Evolutionary conservation across 2,888 invertebrate species (phyloP).

Genomic region (Microctonus brassicae): DNA sequence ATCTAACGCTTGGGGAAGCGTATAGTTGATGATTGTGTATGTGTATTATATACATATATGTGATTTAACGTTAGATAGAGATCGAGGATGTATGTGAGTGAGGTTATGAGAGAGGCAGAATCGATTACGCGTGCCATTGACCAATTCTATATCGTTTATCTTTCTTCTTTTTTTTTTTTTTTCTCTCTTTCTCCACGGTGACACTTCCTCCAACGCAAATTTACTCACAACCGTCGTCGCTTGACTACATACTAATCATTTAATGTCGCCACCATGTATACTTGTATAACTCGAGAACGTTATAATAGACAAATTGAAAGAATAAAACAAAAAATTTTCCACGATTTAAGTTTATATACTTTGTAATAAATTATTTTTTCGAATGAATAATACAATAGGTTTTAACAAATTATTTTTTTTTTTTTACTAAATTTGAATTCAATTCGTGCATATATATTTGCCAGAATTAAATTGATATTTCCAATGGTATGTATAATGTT

Average conservation of each 20-base stretch:
- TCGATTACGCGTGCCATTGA: constrained; percentile 57
- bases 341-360: background rate
- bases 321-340: background rate
- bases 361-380: background rate
- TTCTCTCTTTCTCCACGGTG: background rate
- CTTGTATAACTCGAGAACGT: background rate
- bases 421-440: too few relatives aligned
- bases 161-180: background rate
- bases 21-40: constrained; percentile 7
- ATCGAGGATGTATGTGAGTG: background rate
- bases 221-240: background rate
- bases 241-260: background rate
- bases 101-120: constrained; percentile 35
- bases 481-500: too few relatives aligned
- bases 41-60: constrained; percentile 42
- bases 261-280: background rate
- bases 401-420: background rate
- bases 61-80: constrained; percentile 21
- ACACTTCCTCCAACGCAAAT: constrained; percentile 14
- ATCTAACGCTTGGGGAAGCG: constrained; percentile 6
- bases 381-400: background rate
- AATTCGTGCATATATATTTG: too few relatives aligned
- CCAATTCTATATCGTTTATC: constrained; percentile 51
- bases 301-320: constrained; percentile 1
- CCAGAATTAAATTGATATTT: too few relatives aligned